Base-by-base conservation (phyloP, 2,797 vertebrate genomes). In the Allobates femoralis region DNA sequence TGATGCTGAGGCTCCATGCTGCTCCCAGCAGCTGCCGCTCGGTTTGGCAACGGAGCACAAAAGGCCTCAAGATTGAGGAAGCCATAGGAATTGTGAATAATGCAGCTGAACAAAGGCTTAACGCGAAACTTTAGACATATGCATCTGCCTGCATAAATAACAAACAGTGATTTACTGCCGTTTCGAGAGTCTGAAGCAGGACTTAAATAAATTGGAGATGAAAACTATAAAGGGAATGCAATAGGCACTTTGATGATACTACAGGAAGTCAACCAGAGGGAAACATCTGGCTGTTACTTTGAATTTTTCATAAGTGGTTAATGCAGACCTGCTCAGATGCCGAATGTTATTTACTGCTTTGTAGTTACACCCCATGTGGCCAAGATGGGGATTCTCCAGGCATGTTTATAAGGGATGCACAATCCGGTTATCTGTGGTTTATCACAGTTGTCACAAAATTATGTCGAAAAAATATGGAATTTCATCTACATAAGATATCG, bases 81-180 rank as follows among this genome's bases (percentile, higher is more conserved):
- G 69, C 74, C 66, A 41, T 62, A 74, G 76, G 66, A 80, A 84
- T 74, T 84, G 76, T 84, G 84, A 84, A 87, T 79, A 79, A 79
- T 80, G 79, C 56, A 79, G 66, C 56, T 28, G 75, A 87, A 84
- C 50, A 84, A 87, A 87, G 46, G 46, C 81, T 73, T 62, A 62
- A 84, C 66, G 60, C 75, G 86, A 84, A 69, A 88, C 85, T 56
- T 75, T 76, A 88, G 82, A 88, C 78, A 76, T 77, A 85, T 88
- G 76, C 76, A 73, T 84, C 75, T 84, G 86, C 76, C 32, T 32
- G 69, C 79, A 67, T 80, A 84, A 87, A 87, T 87, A 87, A 87
- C 53, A n/a, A 71, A 79, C 83, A 41, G 71, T 11, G 32, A 85
- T 83, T 84, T 75, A 51, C 69, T 75, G 71, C 41, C 5, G 28